Evolutionary conservation across 2,888 invertebrate species (phyloP), one percentile per base, ranked within the genome.

Genomic region (Amphipyra berbera): DNA sequence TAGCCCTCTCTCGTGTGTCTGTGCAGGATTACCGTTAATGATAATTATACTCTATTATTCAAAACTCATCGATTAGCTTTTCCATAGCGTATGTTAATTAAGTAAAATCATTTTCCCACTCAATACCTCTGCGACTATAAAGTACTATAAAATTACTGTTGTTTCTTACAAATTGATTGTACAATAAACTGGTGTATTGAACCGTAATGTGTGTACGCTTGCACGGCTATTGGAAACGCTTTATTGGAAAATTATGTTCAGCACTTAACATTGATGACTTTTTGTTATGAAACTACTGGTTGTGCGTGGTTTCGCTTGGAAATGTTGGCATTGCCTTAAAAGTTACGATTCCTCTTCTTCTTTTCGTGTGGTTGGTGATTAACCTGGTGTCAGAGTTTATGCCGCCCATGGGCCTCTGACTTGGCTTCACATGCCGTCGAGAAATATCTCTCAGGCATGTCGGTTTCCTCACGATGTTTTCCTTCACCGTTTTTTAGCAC

Each of bases 161-260:
- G 48, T 53, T 52, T 55, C 47, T 47, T 53, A 61, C 67, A 60
- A 72, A 72, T 76, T 72, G 72, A 65, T 65, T 76, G 56, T 57
- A 57, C 57, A 48, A 65, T 76, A 71, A 60, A 64, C 33, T 52
- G 59, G 54, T 56, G 70, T 59, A 57, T 72, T 64, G 56, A 47
- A 56, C 60, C 48, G 57, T 66, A 60, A 53, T 54, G 44, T 47
- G 59, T 47, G 44, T 47, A 38, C 63, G 60, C 48, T 35, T 60
- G 42, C 56, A 69, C 56, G 53, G 40, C 50, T 21, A 54, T 62
- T 69, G 75, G 37, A 54, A 57, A 47, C 50, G 52, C 15, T 74
- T 70, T 74, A 70, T 74, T 69, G 56, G 70, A 70, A 69, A 62
- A 70, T 74, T 74, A 69, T 69, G 75, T 57, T 50, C 48, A 42